These are phyloP conservation scores for Philotrypesis tridentata DNA, from an alignment of 1,140 invertebrate genomes.

Conservation along the genomic window DNA sequence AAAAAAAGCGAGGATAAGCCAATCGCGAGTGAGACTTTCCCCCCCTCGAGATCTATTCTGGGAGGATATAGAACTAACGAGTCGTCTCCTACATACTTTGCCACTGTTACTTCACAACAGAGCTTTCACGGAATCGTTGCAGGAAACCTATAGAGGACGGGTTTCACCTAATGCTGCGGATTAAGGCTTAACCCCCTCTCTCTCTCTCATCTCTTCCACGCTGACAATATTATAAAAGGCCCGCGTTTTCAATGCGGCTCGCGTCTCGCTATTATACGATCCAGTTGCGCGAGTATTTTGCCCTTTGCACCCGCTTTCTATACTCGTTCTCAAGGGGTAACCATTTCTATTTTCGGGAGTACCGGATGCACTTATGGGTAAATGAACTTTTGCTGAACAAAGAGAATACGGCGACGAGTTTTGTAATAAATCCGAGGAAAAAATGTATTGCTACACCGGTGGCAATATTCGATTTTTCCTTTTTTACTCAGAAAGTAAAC, in stretches of 20 bases:
- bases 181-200: slow-evolving; percentile 62
- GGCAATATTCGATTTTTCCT: neutral
- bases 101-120: neutral
- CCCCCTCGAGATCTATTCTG: neutral
- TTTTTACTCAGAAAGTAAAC: neutral
- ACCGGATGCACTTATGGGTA: slow-evolving; percentile 31
- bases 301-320: slow-evolving; percentile 22
- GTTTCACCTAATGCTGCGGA: slow-evolving; percentile 67
- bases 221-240: neutral
- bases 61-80: too few species aligned
- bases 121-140: slow-evolving; percentile 51
- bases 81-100: neutral
- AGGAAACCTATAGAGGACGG: slow-evolving; percentile 60
- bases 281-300: neutral
- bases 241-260: neutral
- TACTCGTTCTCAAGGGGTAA: slow-evolving; percentile 26
- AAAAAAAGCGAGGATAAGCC: neutral
- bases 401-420: too few species aligned
- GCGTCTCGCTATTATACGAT: neutral
- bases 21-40: neutral
- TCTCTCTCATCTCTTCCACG: neutral
- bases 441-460: too few species aligned
- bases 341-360: neutral
- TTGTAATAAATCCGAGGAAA: neutral
- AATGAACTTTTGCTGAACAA: slow-evolving; percentile 27